A percentile compares a stretch with the other conserved stretches of the same genome.
Conservation (phyloP, 2,888 invertebrate species). For the Lydus trimaculatus region DNA sequence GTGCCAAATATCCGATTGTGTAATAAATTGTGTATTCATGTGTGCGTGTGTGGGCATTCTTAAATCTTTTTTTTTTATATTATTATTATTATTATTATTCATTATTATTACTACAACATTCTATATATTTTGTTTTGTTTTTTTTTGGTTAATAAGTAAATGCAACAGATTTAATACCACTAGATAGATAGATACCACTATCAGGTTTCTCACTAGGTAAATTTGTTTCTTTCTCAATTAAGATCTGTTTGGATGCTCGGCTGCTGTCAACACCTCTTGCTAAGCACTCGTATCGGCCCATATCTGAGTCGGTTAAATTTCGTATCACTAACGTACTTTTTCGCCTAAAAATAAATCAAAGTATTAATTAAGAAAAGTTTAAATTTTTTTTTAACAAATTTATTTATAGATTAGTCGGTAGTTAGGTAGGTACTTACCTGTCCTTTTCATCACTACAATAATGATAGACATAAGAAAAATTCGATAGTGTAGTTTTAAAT, state of each 20-base stretch:
- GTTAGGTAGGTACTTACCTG: slow-evolving; percentile 39
- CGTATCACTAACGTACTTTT: slow-evolving; percentile 84
- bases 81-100: not conserved
- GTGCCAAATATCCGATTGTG: slow-evolving; percentile 7
- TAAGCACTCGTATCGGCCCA: slow-evolving; percentile 83
- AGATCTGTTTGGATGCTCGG: slow-evolving; percentile 55
- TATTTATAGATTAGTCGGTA: not conserved
- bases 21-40: not conserved
- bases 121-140: no score
- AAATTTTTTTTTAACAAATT: not conserved
- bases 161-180: slow-evolving; percentile 4
- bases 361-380: not conserved
- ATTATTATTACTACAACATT: not conserved
- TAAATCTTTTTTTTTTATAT: not conserved
- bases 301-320: slow-evolving; percentile 76
- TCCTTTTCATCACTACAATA: slow-evolving; percentile 36
- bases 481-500: not conserved
- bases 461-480: slow-evolving; percentile 12
- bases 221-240: slow-evolving; percentile 44
- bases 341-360: slow-evolving; percentile 68
- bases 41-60: not conserved
- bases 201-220: slow-evolving; percentile 63
- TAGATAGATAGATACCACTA: slow-evolving; percentile 35
- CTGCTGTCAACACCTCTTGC: slow-evolving; percentile 75
- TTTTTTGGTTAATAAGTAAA: not conserved